A percentile compares a stretch with the other conserved stretches of the same genome.
Evolutionary conservation across 2,888 invertebrate species (phyloP).

Genomic region (Cephus runcator): DNA sequence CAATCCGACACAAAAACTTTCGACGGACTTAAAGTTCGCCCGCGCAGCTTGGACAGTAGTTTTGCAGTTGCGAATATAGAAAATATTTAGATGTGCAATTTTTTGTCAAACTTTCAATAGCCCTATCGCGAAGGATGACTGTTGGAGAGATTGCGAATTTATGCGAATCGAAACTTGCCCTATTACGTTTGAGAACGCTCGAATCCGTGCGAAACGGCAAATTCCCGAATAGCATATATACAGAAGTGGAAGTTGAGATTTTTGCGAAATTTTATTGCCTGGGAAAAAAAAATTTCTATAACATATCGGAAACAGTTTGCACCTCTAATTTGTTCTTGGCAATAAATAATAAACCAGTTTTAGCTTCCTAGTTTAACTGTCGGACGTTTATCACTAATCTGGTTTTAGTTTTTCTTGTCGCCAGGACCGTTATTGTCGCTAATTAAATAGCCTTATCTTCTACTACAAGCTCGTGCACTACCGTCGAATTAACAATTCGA

Average conservation of each 20-base stretch:
- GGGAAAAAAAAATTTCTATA: background rate
- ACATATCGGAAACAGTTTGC: background rate
- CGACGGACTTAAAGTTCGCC: slow-evolving; percentile 16
- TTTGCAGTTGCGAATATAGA: slow-evolving; percentile 11
- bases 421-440: background rate
- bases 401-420: background rate
- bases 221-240: background rate
- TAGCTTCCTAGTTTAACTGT: background rate
- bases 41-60: background rate
- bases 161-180: slow-evolving; percentile 38
- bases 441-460: background rate
- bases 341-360: slow-evolving; percentile 5
- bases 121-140: slow-evolving; percentile 11
- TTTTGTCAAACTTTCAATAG: slow-evolving; percentile 19
- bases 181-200: slow-evolving; percentile 18
- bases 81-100: slow-evolving; percentile 40
- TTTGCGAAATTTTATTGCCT: background rate
- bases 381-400: slow-evolving; percentile 1
- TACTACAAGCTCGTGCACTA: background rate
- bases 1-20: slow-evolving; percentile 34
- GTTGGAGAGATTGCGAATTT: slow-evolving; percentile 43
- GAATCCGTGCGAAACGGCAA: background rate
- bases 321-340: background rate
- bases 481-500: background rate
- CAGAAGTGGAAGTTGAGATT: background rate